phyloP scores from a whole-genome alignment of 2,797 vertebrate species.

The Peromyscus eremicus region DNA sequence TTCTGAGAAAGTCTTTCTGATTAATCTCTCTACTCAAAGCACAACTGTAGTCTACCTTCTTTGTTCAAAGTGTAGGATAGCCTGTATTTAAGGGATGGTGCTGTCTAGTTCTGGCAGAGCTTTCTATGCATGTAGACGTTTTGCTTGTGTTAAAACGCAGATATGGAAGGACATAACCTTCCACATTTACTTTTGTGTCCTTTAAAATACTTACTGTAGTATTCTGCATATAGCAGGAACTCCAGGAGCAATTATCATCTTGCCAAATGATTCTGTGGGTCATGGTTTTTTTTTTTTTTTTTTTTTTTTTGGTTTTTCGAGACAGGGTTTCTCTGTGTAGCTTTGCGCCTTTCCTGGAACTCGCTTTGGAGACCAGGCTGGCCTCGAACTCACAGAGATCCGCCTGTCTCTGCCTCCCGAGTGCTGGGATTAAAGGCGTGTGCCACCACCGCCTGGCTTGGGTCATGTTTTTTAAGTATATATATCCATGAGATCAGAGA shows the following conservation, averaged over 20 bases:
- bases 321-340: too few species aligned
- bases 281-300: too few species aligned
- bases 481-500: not conserved
- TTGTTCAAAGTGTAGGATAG: not conserved
- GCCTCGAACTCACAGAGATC: too few species aligned
- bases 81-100: not conserved
- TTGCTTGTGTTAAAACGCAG: not conserved
- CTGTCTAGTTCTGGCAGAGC: not conserved
- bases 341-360: too few species aligned
- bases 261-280: conserved; percentile 4
- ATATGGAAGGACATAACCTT: not conserved
- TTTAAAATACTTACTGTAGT: not conserved
- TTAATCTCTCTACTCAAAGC: conserved; percentile 9
- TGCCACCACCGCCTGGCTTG: too few species aligned
- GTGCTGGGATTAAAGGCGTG: too few species aligned
- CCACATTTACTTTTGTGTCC: not conserved
- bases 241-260: not conserved
- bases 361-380: too few species aligned
- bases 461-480: conserved; percentile 25
- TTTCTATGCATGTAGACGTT: not conserved
- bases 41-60: not conserved
- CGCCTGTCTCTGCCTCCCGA: too few species aligned
- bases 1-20: conserved; percentile 34
- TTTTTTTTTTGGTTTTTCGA: too few species aligned
- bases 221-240: not conserved